Evolutionary conservation across 2,888 invertebrate genomes (phyloP), one percentile per base, ranked within the genome.

Genomic region (Pachymerium ferrugineum): DNA sequence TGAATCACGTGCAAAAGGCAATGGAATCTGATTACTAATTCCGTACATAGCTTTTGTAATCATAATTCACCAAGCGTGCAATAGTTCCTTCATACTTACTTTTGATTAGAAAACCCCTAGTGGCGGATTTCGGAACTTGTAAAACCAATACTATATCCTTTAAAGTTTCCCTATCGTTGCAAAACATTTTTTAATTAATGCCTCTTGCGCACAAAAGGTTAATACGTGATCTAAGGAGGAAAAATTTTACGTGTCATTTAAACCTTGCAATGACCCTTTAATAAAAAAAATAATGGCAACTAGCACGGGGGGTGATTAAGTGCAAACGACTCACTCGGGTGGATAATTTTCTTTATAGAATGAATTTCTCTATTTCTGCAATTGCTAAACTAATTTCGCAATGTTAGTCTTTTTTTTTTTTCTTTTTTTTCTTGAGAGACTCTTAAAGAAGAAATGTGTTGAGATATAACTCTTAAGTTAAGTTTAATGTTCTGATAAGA

Each of bases 351-450:
- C 16, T 19, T 10, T 10, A 16, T 19, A 54, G 16, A 16, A n/a
- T 5, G 16, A 19, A 54, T 54, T 54, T n/a, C n/a, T n/a, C n/a
- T 4, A 54, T 54, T 54, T 54, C 3, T 19, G 22, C 19, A 54
- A 54, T 54, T 54, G 47, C 47, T 54, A 54, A 54, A 22, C 16
- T 54, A 54, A 54, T 54, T 54, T 54, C 16, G 47, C 22, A 54
- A 54, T 54, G 22, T 22, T 19, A 16, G 19, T 22, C 0, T 19
- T 19, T 22, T 54, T 54, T 47, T 47, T 2, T 47, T n/a, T n/a
- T n/a, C n/a, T n/a, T n/a, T 47, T 47, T 16, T 47, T 22, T 47
- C 19, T 47, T 47, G 47, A 14, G n/a, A n/a, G n/a, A n/a, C n/a
- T n/a, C n/a, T n/a, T n/a, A n/a, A 47, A 16, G n/a, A 47, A 16